Evolutionary conservation across 2,888 invertebrate genomes (phyloP).

Genomic region (Neoitamus cyanurus): DNA sequence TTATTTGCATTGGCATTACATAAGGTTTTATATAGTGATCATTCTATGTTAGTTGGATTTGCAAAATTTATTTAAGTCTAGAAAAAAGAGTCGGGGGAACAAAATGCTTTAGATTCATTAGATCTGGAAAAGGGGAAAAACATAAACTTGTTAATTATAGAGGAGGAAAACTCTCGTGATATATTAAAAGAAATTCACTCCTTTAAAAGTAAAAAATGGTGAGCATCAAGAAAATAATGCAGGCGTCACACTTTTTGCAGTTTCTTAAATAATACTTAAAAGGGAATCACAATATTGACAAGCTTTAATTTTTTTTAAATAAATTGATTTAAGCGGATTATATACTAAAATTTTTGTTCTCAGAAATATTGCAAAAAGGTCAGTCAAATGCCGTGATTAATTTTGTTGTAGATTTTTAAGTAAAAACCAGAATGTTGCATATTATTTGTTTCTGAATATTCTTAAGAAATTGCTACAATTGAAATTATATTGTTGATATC

Average conservation of each 20-base stretch:
- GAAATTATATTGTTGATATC: no score
- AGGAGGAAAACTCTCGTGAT: slow-evolving; percentile 15
- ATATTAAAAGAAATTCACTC: not conserved
- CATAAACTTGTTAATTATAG: not conserved
- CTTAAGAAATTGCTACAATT: no score
- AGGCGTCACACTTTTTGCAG: slow-evolving; percentile 33
- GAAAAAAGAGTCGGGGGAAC: slow-evolving; percentile 19
- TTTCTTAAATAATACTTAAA: slow-evolving; percentile 3
- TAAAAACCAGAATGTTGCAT: not conserved
- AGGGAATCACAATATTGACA: not conserved
- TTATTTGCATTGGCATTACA: slow-evolving; percentile 39
- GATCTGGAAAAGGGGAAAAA: slow-evolving; percentile 7
- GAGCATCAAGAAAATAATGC: slow-evolving; percentile 36
- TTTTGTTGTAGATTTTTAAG: not conserved
- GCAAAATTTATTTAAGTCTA: slow-evolving; percentile 27
- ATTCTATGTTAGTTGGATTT: slow-evolving; percentile 26
- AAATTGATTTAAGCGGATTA: not conserved
- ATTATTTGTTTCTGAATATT: no score
- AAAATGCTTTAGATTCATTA: slow-evolving; percentile 20
- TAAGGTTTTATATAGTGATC: slow-evolving; percentile 17
- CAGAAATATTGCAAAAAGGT: not conserved
- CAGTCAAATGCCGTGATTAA: not conserved
- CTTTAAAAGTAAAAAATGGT: slow-evolving; percentile 16
- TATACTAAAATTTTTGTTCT: not conserved
- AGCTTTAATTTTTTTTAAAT: not conserved